A percentile compares a stretch with the other conserved stretches of the same genome.
phyloP scores from a whole-genome alignment of 2,797 vertebrate species.

The Hydrocynus forskahlii region DNA sequence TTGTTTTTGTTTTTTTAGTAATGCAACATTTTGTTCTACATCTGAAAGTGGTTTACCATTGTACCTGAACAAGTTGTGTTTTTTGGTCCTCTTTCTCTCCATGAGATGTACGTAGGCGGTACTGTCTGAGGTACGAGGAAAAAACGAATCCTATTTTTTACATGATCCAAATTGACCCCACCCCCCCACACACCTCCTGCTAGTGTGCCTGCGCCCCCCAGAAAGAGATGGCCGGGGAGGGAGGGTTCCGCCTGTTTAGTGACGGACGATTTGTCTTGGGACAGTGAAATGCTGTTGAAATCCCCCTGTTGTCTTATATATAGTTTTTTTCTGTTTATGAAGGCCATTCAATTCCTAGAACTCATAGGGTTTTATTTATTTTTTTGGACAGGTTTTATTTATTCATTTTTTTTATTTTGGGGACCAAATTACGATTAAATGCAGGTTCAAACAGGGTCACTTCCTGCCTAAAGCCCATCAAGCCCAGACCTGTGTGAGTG shows the following conservation, averaged over 20 bases:
- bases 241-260: constrained; percentile 24
- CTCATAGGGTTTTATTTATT: not conserved
- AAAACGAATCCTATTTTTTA: constrained; percentile 15
- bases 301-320: constrained; percentile 65
- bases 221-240: constrained; percentile 1
- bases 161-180: not conserved
- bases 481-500: constrained; percentile 29
- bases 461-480: constrained; percentile 36
- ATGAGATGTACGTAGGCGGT: constrained; percentile 23
- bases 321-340: constrained; percentile 9
- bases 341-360: not conserved
- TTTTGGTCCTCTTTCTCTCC: constrained; percentile 47
- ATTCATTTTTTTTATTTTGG: not conserved
- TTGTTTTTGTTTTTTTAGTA: constrained; percentile 63
- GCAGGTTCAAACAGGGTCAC: constrained; percentile 52
- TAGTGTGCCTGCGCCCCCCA: constrained; percentile 24
- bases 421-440: constrained; percentile 47
- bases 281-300: constrained; percentile 74
- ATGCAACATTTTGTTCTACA: constrained; percentile 64
- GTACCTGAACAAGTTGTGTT: constrained; percentile 47
- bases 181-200: not conserved
- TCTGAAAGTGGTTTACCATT: constrained; percentile 56
- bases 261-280: constrained; percentile 66
- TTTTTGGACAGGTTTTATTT: not conserved
- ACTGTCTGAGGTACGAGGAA: constrained; percentile 28